phyloP scores from a whole-genome alignment of 2,797 vertebrate species.

The Rhynchotus rufescens region DNA sequence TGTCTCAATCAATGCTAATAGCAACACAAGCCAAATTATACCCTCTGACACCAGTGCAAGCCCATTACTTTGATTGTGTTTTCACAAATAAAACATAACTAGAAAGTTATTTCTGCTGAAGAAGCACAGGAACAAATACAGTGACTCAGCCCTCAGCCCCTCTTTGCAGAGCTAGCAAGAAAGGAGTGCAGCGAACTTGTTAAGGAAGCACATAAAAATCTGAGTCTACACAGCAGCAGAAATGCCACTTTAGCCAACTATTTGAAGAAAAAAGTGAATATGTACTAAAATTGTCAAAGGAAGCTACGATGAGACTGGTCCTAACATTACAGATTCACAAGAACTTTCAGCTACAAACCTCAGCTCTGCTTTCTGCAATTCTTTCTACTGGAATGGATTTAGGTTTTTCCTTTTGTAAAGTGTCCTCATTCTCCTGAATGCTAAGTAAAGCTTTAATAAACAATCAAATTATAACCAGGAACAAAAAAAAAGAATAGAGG shows the following conservation, averaged over 20 bases:
- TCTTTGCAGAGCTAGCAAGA: conserved; percentile 31
- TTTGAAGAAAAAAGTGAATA: conserved; percentile 25
- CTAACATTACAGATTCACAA: background rate
- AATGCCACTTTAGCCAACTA: background rate
- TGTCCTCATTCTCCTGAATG: background rate
- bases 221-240: conserved; percentile 44
- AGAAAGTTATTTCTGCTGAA: conserved; percentile 52
- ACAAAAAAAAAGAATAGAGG: background rate
- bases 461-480: background rate
- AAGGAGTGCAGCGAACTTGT: conserved; percentile 41
- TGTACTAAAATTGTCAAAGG: background rate
- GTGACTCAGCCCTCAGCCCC: conserved; percentile 46
- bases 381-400: background rate
- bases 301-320: background rate
- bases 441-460: background rate
- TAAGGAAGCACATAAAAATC: conserved; percentile 22
- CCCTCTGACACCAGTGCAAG: background rate
- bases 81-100: conserved; percentile 14
- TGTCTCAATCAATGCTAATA: background rate
- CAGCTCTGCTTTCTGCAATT: background rate
- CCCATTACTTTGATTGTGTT: background rate
- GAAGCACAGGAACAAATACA: conserved; percentile 28
- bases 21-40: background rate
- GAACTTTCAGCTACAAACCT: background rate
- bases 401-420: background rate